Base-by-base conservation (phyloP, 92 coral and sea anemone genomes). In the Zoanthus sansibaricus region DNA sequence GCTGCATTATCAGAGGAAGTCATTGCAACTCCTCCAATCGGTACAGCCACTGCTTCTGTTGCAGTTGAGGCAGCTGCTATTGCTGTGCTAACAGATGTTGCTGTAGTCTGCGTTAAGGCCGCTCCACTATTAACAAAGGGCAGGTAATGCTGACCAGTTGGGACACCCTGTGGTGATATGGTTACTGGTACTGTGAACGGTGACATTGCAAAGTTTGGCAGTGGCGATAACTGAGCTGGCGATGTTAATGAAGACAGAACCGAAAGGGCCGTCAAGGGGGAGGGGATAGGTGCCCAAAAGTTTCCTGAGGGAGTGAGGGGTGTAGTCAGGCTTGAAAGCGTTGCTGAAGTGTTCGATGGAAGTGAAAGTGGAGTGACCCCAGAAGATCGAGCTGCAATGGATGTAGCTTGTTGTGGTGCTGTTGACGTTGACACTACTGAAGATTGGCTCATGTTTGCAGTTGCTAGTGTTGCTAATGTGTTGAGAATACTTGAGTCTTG, bases 401-500 rank as follows among this genome's bases (percentile, higher is more conserved):
- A 87, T 46, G 98, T 92, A 9, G 93, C 92, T 72, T 96, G 96
- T 75, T 91, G 96, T 42, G 88, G 77, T n/a, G 97, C 91, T 68
- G 95, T 82, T 18, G 99, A 91, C 1, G 96, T 90, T 7, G 96
- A 92, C 16, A 93, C 93, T 7, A 96, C 91, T 12, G 98, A 89
- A 75, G 92, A 92, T 83, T 97, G 98, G 89, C 94, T 94, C 47
- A 97, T 72, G 20, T 96, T 95, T 0, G 99, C 99, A 10, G 98
- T 97, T 25, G 99, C 99, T 71, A 97, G 98, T 6, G 99, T 97
- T 47, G 99, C 99, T 58, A 97, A 79, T 7, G 99, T 93, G 83
- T 95, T 98, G 59, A 97, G 92, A 12, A 97, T 98, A 79, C 99
- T 97, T 48, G 99, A 90, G 73, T 97, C 99, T 77, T 93, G 98